These are phyloP conservation scores for Centropus bengalensis DNA, from an alignment of 2,113 vertebrate species.

Conservation along the genomic window DNA sequence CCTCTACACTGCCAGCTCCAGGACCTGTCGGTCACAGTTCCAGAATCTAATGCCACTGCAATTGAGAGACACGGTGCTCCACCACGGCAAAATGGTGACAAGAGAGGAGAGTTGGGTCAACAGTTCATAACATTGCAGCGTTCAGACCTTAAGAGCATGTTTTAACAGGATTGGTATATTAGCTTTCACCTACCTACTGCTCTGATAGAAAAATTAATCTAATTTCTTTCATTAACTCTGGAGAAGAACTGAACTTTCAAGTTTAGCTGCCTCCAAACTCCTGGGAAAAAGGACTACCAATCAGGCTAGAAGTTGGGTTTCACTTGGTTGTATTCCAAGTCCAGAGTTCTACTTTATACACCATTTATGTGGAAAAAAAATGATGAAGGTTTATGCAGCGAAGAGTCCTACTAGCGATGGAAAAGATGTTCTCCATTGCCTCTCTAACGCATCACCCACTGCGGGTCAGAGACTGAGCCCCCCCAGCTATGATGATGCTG, in stretches of 20 bases:
- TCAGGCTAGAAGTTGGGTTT: neutral
- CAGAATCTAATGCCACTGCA: constrained; percentile 20
- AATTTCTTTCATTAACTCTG: neutral
- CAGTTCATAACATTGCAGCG: constrained; percentile 30
- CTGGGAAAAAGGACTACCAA: neutral
- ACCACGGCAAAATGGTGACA: neutral
- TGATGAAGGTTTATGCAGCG: neutral
- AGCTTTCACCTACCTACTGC: neutral
- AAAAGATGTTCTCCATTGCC: neutral
- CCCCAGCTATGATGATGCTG: neutral
- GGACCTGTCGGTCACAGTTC: neutral
- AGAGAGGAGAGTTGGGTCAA: neutral
- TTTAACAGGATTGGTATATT: constrained; percentile 3
- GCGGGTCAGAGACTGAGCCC: neutral
- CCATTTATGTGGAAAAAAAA: neutral
- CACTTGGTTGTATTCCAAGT: neutral
- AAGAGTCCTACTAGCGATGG: neutral
- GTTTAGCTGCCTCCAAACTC: neutral
- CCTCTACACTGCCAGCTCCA: neutral
- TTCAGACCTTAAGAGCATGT: constrained; percentile 24
- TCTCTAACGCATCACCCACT: neutral
- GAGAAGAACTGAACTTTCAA: constrained; percentile 25
- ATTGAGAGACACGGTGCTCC: neutral
- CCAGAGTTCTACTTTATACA: neutral
- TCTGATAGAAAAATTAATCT: neutral